Evolutionary conservation across 1,140 invertebrate genomes (phyloP).

Genomic region (Diorhabda carinulata): DNA sequence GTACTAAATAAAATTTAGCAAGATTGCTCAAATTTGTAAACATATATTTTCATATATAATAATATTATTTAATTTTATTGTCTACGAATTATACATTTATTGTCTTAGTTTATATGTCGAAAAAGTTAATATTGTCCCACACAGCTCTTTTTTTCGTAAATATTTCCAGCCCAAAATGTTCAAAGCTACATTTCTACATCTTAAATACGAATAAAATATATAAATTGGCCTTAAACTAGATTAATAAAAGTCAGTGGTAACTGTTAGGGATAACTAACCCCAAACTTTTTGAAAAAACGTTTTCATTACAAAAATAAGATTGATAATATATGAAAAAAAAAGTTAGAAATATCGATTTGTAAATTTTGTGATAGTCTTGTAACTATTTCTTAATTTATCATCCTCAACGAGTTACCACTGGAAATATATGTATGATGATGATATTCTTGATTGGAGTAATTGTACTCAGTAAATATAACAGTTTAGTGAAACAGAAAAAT

Average conservation of each 20-base stretch:
- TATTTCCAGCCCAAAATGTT: background rate
- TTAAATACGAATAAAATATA: background rate
- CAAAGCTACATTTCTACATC: background rate
- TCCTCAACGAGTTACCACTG: too few species aligned
- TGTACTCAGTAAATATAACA: background rate
- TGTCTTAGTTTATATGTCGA: background rate
- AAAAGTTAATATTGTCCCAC: background rate
- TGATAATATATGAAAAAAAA: too few species aligned
- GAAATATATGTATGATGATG: background rate
- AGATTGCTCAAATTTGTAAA: background rate
- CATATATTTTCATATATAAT: background rate
- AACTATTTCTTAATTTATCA: too few species aligned
- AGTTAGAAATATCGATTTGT: too few species aligned
- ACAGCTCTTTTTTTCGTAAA: background rate
- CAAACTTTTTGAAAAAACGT: too few species aligned
- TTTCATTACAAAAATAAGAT: too few species aligned
- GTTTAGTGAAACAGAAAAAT: too few species aligned
- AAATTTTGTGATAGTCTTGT: too few species aligned
- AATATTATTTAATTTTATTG: background rate
- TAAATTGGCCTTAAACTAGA: constrained; percentile 1
- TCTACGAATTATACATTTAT: background rate
- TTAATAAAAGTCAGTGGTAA: background rate
- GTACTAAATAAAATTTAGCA: background rate
- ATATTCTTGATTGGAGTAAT: constrained; percentile 2
- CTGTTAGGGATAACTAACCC: too few species aligned